Evolutionary conservation across 2,113 vertebrate species (phyloP).

Genomic region (Rhegmatorhina hoffmannsi): DNA sequence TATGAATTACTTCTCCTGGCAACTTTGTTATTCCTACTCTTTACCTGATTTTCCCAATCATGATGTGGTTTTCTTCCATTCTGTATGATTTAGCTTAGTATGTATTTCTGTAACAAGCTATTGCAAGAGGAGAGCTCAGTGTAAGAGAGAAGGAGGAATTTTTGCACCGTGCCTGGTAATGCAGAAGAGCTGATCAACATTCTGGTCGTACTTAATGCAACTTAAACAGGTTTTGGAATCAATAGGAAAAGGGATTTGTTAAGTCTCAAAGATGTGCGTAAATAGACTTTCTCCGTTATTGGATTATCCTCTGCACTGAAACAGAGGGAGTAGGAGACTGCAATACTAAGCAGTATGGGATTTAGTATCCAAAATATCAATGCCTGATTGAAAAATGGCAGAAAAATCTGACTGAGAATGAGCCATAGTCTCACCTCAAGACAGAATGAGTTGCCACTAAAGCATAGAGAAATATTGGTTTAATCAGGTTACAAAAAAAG

Average conservation of each 20-base stretch:
- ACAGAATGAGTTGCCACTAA: neutral
- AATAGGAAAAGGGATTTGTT: conserved; percentile 21
- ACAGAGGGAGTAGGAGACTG: neutral
- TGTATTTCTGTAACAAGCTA: neutral
- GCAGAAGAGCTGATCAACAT: neutral
- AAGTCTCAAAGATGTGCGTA: neutral
- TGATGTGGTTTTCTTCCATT: neutral
- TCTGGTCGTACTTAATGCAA: neutral
- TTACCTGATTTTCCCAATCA: neutral
- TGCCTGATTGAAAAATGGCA: neutral
- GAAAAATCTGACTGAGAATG: neutral
- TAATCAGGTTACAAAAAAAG: neutral
- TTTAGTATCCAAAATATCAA: neutral
- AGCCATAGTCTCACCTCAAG: neutral
- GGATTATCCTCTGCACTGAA: neutral
- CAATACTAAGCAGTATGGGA: neutral
- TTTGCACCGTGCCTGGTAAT: neutral
- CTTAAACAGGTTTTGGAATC: conserved; percentile 6
- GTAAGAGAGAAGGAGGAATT: neutral
- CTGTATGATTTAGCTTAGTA: neutral
- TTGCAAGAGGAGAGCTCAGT: neutral
- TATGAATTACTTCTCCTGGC: neutral
- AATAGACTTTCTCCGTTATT: conserved; percentile 23
- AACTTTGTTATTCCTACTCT: neutral
- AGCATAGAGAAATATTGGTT: neutral